Evolutionary conservation across 30 jellyfish, hydroid and myxozoan species (phyloP).

Genomic region (Pseudorhiza aurosa): DNA sequence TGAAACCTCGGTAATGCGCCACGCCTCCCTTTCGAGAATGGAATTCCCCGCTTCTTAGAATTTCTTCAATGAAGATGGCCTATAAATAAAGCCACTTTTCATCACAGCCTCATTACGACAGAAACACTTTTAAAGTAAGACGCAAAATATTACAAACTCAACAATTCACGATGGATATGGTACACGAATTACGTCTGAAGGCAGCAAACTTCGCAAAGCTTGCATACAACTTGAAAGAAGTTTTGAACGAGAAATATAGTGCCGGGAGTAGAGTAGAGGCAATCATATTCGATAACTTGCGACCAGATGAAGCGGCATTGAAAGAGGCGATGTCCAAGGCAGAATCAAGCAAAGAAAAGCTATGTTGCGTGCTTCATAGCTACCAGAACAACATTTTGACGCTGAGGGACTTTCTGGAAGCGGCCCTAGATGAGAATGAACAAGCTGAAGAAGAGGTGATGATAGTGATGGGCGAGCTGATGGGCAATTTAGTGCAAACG

Average conservation of each 20-base stretch:
- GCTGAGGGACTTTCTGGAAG: constrained; percentile 7
- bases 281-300: neutral
- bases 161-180: neutral
- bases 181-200: neutral
- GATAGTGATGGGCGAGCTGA: neutral
- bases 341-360: neutral
- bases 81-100: too few species aligned
- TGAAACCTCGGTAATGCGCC: too few species aligned
- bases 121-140: too few species aligned
- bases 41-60: too few species aligned
- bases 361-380: neutral
- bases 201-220: constrained; percentile 78
- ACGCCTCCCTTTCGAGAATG: too few species aligned
- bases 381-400: neutral
- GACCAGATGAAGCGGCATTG: neutral
- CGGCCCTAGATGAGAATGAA: neutral
- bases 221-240: constrained; percentile 70
- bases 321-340: neutral
- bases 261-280: neutral
- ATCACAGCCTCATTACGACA: too few species aligned
- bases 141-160: too few species aligned
- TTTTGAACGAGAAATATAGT: neutral
- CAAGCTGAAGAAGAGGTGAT: neutral
- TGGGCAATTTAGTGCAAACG: neutral
- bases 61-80: too few species aligned